phyloP scores from a whole-genome alignment of 1,140 invertebrate genomes.

The Eriosoma lanigerum region DNA sequence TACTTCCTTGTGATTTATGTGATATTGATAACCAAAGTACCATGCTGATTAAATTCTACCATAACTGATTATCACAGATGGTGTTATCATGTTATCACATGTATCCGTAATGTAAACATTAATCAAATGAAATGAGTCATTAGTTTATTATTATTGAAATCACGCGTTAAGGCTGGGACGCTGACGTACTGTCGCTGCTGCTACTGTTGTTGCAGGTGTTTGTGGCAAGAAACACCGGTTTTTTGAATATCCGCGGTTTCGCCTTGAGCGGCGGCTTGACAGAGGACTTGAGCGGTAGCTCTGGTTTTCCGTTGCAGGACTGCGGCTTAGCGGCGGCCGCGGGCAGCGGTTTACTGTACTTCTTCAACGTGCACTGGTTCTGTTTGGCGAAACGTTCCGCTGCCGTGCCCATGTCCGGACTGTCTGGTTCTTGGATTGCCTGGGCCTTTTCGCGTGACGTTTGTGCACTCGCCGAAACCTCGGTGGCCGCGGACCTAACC shows the following conservation, averaged over 20 bases:
- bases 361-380: conserved; percentile 80
- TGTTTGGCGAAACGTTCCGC: conserved; percentile 75
- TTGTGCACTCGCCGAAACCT: conserved; percentile 55
- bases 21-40: no score
- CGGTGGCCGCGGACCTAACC: conserved; percentile 45
- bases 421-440: conserved; percentile 62
- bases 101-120: no score
- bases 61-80: no score
- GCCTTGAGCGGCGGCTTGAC: conserved; percentile 72
- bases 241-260: conserved; percentile 72
- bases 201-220: background rate
- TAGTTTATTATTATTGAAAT: no score
- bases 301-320: conserved; percentile 60
- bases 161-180: no score
- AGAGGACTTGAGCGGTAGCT: conserved; percentile 50
- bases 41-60: no score
- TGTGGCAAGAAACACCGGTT: conserved; percentile 64
- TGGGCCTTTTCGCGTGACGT: conserved; percentile 54
- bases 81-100: no score
- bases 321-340: conserved; percentile 53
- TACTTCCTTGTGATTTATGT: no score
- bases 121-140: no score
- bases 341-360: conserved; percentile 64
- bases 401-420: conserved; percentile 71
- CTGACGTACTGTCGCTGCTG: no score